phyloP scores from a whole-genome alignment of 1,140 invertebrate genomes.

The Polypedilum vanderplanki region DNA sequence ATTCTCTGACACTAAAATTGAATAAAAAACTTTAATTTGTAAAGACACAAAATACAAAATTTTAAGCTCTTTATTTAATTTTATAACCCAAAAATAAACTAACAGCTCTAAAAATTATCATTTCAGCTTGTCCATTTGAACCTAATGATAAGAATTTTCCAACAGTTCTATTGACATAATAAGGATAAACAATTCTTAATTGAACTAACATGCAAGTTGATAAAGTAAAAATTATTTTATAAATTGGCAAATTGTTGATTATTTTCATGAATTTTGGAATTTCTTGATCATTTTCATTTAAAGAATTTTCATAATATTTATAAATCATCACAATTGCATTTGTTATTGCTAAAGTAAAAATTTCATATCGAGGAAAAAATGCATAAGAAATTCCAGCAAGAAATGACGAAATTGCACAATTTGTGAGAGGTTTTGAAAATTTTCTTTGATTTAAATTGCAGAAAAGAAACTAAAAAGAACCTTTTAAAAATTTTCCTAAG shows the following conservation, averaged over 20 bases:
- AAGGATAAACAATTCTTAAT: background rate
- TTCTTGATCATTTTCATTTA: background rate
- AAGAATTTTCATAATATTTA: background rate
- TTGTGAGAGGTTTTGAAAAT: background rate
- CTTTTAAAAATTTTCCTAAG: no score
- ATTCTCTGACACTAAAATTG: no score
- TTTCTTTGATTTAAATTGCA: background rate
- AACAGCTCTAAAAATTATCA: background rate
- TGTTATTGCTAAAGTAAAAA: conserved; percentile 15
- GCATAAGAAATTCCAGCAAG: background rate
- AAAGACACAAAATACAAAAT: no score
- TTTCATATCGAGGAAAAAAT: background rate
- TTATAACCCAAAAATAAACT: background rate
- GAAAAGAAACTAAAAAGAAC: background rate
- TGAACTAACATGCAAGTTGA: background rate
- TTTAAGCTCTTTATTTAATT: conserved; percentile 1
- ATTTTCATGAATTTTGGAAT: background rate
- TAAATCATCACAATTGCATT: conserved; percentile 7
- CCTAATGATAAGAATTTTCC: background rate
- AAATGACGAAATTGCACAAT: background rate
- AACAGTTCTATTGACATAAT: background rate
- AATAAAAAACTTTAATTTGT: no score
- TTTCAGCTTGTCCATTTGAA: background rate
- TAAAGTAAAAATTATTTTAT: background rate
- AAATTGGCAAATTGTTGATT: background rate